A percentile compares a stretch with the other conserved stretches of the same genome.
phyloP scores from a whole-genome alignment of 1,140 invertebrate species.

The Cydia fagiglandana region DNA sequence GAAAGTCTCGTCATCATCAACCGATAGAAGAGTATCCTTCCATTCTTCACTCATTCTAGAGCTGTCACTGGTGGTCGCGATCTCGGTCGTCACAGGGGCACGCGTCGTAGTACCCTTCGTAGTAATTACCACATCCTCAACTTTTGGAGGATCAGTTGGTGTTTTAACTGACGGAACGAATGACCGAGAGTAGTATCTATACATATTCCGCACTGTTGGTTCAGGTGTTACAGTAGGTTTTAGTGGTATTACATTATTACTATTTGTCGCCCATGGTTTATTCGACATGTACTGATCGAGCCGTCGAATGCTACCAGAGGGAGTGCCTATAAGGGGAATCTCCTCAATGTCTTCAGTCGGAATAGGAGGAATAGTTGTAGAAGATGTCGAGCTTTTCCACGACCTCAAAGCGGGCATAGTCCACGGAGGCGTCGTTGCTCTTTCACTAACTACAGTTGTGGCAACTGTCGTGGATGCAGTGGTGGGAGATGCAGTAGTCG shows the following conservation, averaged over 20 bases:
- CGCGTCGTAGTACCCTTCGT: constrained; percentile 57
- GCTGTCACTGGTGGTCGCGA: constrained; percentile 50
- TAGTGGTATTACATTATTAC: constrained; percentile 56
- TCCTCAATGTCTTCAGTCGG: constrained; percentile 55
- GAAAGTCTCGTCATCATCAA: constrained; percentile 74
- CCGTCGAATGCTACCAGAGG: constrained; percentile 55
- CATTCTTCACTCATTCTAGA: constrained; percentile 62
- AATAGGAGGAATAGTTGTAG: constrained; percentile 52
- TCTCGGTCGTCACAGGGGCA: constrained; percentile 49
- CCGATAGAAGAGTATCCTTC: constrained; percentile 66
- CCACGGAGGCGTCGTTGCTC: constrained; percentile 60
- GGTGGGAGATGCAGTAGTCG: constrained; percentile 41
- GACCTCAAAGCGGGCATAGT: constrained; percentile 63
- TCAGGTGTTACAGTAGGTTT: constrained; percentile 62
- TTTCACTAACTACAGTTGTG: constrained; percentile 50
- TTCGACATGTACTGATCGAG: constrained; percentile 60
- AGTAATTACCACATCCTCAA: constrained; percentile 65
- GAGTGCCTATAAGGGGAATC: constrained; percentile 53
- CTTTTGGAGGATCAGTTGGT: constrained; percentile 46
- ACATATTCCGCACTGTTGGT: constrained; percentile 54
- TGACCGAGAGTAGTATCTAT: constrained; percentile 57
- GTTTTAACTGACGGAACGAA: constrained; percentile 56
- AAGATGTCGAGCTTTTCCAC: constrained; percentile 61
- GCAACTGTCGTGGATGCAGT: constrained; percentile 47
- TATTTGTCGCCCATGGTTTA: constrained; percentile 61